Conservation (phyloP, 1,140 invertebrate species). For the Dendroctonus valens region DNA sequence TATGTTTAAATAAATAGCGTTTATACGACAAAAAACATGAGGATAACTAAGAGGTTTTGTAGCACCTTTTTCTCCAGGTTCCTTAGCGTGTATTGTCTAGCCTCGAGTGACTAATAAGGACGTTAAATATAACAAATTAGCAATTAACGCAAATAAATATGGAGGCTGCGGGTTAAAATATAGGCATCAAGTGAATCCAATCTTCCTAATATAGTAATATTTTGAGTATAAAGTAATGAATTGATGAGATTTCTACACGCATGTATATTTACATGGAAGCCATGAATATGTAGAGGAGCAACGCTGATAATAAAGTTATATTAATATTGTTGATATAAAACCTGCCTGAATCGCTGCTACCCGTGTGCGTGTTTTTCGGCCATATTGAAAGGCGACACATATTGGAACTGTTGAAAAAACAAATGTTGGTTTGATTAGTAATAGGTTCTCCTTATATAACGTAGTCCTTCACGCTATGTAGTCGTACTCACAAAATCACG, state of each 20-base stretch:
- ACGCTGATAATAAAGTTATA: slow-evolving; percentile 30
- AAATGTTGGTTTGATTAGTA: slow-evolving; percentile 46
- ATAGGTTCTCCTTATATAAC: slow-evolving; percentile 46
- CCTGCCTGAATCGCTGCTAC: slow-evolving; percentile 27
- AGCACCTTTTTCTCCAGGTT: neutral
- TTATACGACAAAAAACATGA: too few species aligned
- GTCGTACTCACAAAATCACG: slow-evolving; percentile 37
- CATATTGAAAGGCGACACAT: slow-evolving; percentile 43
- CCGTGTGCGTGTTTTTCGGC: slow-evolving; percentile 40
- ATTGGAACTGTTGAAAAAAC: slow-evolving; percentile 47
- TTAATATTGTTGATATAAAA: slow-evolving; percentile 31
- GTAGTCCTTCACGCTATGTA: slow-evolving; percentile 47
- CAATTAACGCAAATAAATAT: too few species aligned
- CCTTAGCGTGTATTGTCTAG: neutral
- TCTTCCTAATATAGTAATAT: neutral
- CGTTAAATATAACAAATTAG: too few species aligned
- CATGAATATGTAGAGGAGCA: slow-evolving; percentile 28
- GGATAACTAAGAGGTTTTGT: too few species aligned
- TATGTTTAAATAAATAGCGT: too few species aligned
- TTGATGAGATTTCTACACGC: slow-evolving; percentile 15
- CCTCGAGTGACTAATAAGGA: too few species aligned
- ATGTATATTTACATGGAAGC: slow-evolving; percentile 24
- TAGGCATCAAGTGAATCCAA: neutral
- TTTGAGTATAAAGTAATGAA: slow-evolving; percentile 11
- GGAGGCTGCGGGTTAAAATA: too few species aligned